These are phyloP conservation scores for Columbina picui DNA, from an alignment of 2,113 vertebrate species.

Conservation along the genomic window DNA sequence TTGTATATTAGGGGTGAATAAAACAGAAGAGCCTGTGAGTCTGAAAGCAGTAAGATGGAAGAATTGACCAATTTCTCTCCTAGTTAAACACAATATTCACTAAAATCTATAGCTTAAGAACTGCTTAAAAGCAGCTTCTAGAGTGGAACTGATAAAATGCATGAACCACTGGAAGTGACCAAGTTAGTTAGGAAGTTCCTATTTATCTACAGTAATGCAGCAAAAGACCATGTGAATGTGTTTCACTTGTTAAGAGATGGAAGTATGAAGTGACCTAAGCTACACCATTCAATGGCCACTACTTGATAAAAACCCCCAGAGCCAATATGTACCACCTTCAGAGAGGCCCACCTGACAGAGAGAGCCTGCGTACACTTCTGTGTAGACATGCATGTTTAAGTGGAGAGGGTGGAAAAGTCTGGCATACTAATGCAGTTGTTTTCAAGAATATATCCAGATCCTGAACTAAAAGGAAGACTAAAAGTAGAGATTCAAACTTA, in stretches of 20 bases:
- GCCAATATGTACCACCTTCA: accelerated
- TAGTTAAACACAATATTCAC: not conserved
- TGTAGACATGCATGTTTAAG: accelerated
- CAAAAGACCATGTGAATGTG: not conserved
- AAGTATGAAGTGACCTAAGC: not conserved
- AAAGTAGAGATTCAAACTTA: not conserved
- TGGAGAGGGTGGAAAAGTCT: not conserved
- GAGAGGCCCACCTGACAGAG: accelerated
- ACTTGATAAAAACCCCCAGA: not conserved
- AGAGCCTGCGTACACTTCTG: too few relatives aligned
- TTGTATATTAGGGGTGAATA: not conserved
- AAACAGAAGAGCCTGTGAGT: not conserved
- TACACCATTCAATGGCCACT: not conserved
- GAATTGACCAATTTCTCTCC: not conserved
- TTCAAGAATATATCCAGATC: not conserved
- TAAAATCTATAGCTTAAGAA: not conserved
- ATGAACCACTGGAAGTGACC: not conserved
- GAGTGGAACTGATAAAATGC: not conserved
- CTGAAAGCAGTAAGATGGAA: conserved; percentile 13
- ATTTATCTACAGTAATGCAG: not conserved
- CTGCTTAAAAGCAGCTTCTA: not conserved
- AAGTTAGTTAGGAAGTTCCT: not conserved
- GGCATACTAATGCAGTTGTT: not conserved
- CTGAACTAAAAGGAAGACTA: not conserved
- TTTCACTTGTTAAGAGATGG: not conserved